phyloP scores from a whole-genome alignment of 2,797 vertebrate genomes.

The Loriculus beryllinus region DNA sequence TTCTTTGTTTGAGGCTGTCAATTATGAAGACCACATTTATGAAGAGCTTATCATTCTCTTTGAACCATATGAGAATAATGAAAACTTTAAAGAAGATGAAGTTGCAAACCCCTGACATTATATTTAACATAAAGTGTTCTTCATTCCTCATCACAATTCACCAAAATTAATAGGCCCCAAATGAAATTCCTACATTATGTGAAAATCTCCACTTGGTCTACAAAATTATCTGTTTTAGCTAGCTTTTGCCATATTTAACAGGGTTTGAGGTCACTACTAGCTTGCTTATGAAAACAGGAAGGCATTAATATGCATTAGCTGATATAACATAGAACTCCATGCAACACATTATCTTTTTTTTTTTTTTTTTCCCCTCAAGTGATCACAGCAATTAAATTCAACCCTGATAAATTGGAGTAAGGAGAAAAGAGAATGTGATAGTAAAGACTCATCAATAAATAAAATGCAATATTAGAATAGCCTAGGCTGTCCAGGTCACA shows the following conservation, averaged over 20 bases:
- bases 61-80: neutral
- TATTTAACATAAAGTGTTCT: neutral
- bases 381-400: slow-evolving; percentile 22
- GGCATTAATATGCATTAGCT: slow-evolving; percentile 22
- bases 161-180: neutral
- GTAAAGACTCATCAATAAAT: neutral
- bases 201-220: neutral
- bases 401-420: neutral
- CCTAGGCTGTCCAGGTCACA: neutral
- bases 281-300: slow-evolving; percentile 33
- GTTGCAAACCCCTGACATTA: neutral
- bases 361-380: neutral
- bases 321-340: neutral
- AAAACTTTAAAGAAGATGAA: neutral
- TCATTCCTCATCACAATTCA: neutral
- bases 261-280: slow-evolving; percentile 9
- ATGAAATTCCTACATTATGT: neutral
- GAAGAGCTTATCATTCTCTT: neutral
- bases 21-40: neutral
- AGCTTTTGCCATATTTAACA: neutral
- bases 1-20: neutral
- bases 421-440: neutral
- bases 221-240: neutral
- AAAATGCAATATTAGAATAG: neutral
- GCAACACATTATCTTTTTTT: neutral